Evolutionary conservation across 2,888 invertebrate genomes (phyloP).

Genomic region (Timandra comae): DNA sequence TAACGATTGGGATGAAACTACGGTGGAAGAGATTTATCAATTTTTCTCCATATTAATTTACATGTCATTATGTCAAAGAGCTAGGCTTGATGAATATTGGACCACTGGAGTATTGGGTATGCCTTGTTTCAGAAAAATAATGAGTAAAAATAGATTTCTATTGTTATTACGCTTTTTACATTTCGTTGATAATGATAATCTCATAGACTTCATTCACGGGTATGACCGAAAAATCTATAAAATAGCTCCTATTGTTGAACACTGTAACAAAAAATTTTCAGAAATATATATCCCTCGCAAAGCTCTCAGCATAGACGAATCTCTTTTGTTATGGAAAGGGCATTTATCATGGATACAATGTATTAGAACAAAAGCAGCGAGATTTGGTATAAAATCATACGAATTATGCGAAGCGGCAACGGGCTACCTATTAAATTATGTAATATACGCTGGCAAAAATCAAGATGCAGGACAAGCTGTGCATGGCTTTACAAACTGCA

Average conservation of each 20-base stretch:
- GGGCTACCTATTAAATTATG: no score
- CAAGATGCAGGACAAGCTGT: conserved; percentile 6
- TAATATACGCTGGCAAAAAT: conserved; percentile 8
- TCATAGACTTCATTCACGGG: not conserved
- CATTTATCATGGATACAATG: not conserved
- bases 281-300: conserved; percentile 7
- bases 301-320: conserved; percentile 4
- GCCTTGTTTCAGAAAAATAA: conserved; percentile 9
- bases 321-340: not conserved
- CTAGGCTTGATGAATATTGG: conserved; percentile 14
- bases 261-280: conserved; percentile 10
- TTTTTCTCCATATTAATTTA: not conserved
- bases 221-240: conserved; percentile 8
- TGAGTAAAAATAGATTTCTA: conserved; percentile 8
- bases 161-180: conserved; percentile 14
- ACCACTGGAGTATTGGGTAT: conserved; percentile 9
- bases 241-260: conserved; percentile 10
- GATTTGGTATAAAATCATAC: no score
- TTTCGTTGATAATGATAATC: conserved; percentile 11
- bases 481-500: conserved; percentile 16
- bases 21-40: not conserved
- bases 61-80: not conserved
- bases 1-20: not conserved
- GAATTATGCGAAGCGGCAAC: no score
- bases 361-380: no score